Evolutionary conservation across 2,888 invertebrate species (phyloP), one percentile per base, ranked within the genome.

Genomic region (Lydus trimaculatus): DNA sequence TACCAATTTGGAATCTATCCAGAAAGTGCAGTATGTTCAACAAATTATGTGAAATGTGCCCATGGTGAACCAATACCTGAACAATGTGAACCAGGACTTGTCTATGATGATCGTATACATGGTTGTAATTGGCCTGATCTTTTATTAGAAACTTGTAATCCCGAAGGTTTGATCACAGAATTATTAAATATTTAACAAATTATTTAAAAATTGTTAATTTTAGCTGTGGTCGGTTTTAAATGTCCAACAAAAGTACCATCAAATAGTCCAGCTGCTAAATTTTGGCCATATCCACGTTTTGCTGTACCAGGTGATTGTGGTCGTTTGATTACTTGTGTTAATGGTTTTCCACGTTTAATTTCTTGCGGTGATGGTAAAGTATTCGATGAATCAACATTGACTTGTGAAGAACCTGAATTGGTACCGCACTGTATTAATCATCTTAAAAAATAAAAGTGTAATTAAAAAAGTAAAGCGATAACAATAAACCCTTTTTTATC

Each of bases 111-210:
- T 63, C 91, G 93, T 77, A 94, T 90, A 69, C 96, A 97, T 82
- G 91, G 92, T 62, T 97, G 97, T 88, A 96, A 96, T 85, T 97
- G 97, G 97, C 96, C 97, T 8, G 97, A 97, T 87, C 91, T 95
- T 68, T 88, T 97, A 56, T 87, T 94, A 72, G 94, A 95, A 66
- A 91, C 89, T 83, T 97, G 97, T 85, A 95, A 95, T 85, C 95
- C 96, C 73, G 96, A 96, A 90, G 93, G 94, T 94, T 23, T 20
- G n/a, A n/a, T n/a, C n/a, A n/a, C n/a, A n/a, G n/a, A n/a, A n/a
- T n/a, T 36, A 28, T 28, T 28, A 28, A 28, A 28, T 28, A 28
- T 31, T 9, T 4, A 28, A 28, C 28, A 28, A 28, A 3, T 28
- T 4, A 28, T 28, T 28, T 28, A n/a, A n/a, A n/a, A n/a, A n/a